Conservation (phyloP, 2,888 invertebrate species). For the Amphipyra berbera region DNA sequence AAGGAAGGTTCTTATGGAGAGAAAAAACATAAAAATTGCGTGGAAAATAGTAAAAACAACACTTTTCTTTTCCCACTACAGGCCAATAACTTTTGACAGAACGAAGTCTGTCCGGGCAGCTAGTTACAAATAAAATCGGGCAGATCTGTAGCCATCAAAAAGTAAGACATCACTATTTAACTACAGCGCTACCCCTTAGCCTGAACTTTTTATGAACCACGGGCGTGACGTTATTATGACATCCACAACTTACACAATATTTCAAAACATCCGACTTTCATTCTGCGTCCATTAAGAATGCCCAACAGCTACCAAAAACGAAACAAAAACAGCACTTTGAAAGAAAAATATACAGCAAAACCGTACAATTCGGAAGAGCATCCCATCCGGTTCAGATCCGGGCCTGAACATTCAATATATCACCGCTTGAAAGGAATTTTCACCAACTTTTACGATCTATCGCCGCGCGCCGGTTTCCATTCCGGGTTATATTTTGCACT, state of each 20-base stretch:
- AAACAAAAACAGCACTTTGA: constrained; percentile 36
- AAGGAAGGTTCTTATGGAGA: too few species aligned
- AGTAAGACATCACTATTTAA: too few species aligned
- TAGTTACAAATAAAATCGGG: too few species aligned
- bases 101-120: too few species aligned
- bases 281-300: constrained; percentile 6
- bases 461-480: constrained; percentile 24
- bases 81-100: too few species aligned
- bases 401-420: constrained; percentile 58
- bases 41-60: too few species aligned
- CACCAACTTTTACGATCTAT: constrained; percentile 41
- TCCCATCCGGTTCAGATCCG: constrained; percentile 40
- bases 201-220: too few species aligned
- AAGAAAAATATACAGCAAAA: constrained; percentile 32
- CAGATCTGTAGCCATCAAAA: too few species aligned
- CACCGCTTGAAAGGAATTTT: constrained; percentile 41
- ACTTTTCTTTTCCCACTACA: too few species aligned
- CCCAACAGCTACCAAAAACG: constrained; percentile 2
- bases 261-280: constrained; percentile 7
- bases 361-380: constrained; percentile 30
- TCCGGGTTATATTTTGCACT: constrained; percentile 24
- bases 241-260: neutral
- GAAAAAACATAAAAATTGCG: too few species aligned
- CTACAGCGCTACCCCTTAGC: too few species aligned
- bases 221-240: too few species aligned